phyloP scores from a whole-genome alignment of 2,797 vertebrate genomes.

The Hipposideros larvatus region DNA sequence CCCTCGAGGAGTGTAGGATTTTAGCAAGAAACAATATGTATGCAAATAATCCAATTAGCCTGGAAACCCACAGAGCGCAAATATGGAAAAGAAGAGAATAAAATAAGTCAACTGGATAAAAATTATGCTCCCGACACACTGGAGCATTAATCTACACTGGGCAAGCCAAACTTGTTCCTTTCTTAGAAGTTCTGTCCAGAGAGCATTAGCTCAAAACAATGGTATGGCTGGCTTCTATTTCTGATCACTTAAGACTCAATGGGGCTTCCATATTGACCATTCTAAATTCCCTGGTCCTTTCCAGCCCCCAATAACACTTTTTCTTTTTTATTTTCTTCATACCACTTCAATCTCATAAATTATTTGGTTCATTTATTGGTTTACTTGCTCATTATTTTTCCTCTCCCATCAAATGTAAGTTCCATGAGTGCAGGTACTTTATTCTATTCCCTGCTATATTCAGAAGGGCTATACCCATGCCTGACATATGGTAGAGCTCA shows the following conservation, averaged over 20 bases:
- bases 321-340: background rate
- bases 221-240: background rate
- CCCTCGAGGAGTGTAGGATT: constrained; percentile 66
- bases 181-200: constrained; percentile 1
- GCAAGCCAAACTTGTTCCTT: constrained; percentile 38
- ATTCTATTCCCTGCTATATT: background rate
- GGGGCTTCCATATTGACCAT: background rate
- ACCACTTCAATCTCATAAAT: background rate
- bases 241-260: background rate
- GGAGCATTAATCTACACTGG: constrained; percentile 1
- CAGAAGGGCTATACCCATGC: background rate
- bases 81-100: constrained; percentile 67
- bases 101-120: constrained; percentile 76
- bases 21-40: constrained; percentile 77
- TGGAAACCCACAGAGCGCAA: constrained; percentile 74
- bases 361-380: background rate
- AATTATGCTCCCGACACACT: constrained; percentile 50
- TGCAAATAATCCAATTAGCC: constrained; percentile 82
- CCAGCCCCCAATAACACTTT: background rate
- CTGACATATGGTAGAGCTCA: background rate
- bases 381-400: constrained; percentile 27
- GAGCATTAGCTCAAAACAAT: background rate
- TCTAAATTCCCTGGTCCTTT: background rate
- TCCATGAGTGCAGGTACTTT: background rate
- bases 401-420: constrained; percentile 12